Base-by-base conservation (phyloP, 2,888 invertebrate species). In the Agrochola lychnidis region DNA sequence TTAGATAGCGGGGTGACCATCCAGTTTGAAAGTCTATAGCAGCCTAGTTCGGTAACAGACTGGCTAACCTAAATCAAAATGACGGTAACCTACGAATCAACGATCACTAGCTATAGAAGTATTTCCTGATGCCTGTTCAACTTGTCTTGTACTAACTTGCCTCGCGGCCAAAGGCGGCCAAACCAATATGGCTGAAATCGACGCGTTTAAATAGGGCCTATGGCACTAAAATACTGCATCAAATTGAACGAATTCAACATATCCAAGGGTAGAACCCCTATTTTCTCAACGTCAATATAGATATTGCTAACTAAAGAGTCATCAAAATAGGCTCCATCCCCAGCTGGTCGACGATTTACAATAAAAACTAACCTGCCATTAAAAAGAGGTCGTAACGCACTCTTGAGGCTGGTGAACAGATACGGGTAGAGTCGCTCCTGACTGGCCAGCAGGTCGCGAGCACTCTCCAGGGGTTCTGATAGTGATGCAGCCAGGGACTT, bases 401-500 rank as follows among this genome's bases (percentile, higher is more conserved):
- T 97, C 90, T 98, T 97, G 78, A 99, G 95, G 85, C 98, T 98
- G 90, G 97, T 96, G 92, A 98, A 99, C 57, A 99, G 94, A 69
- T 97, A 97, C 0, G 99, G 99, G 90, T 98, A 98, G 25, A 97
- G 91, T 14, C 98, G 97, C 92, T 99, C 99, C 86, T 98, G 98
- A 76, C 97, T 97, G 1, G 97, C 97, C 61, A 99, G 95, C 73
- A 98, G 93, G 85, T 91, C 92, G 0, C 92, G 91, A 0, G 94
- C 95, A 14, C 93, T 89, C 3, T 88, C 91, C 48, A 95, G 79
- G 0, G 95, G 94, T 59, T 91, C 92, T 4, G 67, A 63, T n/a
- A 89, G 80, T 4, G 86, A 79, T 9, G 89, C 89, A 6, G 87
- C 87, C 12, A 87, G 77, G 5, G 85, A 79, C 10, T 88, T 89